Percentiles rank a stretch among this genome's conserved stretches.
These are phyloP conservation scores for Choristoneura rosaceana DNA, from an alignment of 2,888 invertebrate species.

Conservation along the genomic window DNA sequence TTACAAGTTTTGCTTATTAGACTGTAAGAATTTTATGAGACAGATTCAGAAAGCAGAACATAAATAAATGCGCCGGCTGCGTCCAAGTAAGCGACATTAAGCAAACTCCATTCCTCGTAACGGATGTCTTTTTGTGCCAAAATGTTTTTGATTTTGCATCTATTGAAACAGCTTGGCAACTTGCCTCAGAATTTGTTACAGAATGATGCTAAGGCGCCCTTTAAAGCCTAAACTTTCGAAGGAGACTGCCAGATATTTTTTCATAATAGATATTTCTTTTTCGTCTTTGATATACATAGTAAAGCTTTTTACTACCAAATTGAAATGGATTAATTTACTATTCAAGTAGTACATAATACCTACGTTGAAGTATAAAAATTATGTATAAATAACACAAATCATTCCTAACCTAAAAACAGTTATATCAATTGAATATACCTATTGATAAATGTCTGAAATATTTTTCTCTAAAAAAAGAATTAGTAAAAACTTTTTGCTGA, in stretches of 20 bases:
- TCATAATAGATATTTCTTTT: background rate
- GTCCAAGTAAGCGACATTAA: constrained; percentile 30
- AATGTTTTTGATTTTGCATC: constrained; percentile 41
- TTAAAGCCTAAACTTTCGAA: background rate
- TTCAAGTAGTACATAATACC: too few species aligned
- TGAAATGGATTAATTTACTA: too few species aligned
- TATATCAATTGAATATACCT: too few species aligned
- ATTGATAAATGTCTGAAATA: too few species aligned
- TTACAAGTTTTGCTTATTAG: constrained; percentile 1
- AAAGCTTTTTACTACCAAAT: too few species aligned
- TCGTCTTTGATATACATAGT: background rate
- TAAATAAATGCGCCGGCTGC: constrained; percentile 31
- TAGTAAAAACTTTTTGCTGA: too few species aligned
- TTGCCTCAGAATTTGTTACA: constrained; percentile 19
- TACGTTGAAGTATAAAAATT: too few species aligned
- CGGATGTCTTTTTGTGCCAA: constrained; percentile 38
- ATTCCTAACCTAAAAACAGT: too few species aligned
- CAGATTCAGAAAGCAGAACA: constrained; percentile 13
- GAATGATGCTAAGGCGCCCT: background rate
- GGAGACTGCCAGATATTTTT: background rate
- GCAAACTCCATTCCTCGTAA: constrained; percentile 29
- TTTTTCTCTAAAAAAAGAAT: too few species aligned
- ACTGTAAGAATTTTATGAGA: constrained; percentile 16
- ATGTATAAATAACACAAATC: too few species aligned
- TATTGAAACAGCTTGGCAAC: constrained; percentile 38